Conservation (phyloP, 2,113 vertebrate species). For the Gobio gobio region DNA sequence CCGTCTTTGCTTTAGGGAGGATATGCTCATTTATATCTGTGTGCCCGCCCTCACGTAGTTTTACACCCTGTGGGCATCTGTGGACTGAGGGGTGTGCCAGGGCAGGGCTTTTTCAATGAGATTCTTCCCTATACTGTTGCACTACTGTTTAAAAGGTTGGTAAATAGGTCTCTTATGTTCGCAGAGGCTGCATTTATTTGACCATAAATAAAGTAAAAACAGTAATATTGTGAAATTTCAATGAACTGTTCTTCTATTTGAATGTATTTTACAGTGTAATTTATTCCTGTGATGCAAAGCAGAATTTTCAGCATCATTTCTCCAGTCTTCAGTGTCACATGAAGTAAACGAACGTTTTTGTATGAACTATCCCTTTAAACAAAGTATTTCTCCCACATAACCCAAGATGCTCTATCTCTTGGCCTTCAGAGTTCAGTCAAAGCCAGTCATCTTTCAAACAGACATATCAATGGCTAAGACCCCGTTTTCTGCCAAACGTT, state of each 20-base stretch:
- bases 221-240: neutral
- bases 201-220: neutral
- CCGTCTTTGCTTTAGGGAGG: constrained; percentile 38
- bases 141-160: neutral
- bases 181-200: neutral
- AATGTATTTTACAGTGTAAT: no score
- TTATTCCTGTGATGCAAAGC: no score
- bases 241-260: no score
- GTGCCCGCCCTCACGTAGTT: constrained; percentile 2
- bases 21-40: constrained; percentile 32
- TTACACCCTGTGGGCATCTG: neutral
- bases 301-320: neutral
- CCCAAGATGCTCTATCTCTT: constrained; percentile 15
- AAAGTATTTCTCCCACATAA: constrained; percentile 33
- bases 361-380: neutral
- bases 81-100: constrained; percentile 2
- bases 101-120: neutral
- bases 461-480: constrained; percentile 60
- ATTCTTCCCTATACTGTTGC: neutral
- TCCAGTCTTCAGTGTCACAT: neutral
- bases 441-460: constrained; percentile 48
- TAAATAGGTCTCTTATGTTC: neutral
- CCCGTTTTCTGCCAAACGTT: constrained; percentile 26
- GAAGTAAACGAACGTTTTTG: neutral
- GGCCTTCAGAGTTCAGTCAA: constrained; percentile 33